phyloP scores from a whole-genome alignment of 2,113 vertebrate species.

The Dunckerocampus dactyliophorus region DNA sequence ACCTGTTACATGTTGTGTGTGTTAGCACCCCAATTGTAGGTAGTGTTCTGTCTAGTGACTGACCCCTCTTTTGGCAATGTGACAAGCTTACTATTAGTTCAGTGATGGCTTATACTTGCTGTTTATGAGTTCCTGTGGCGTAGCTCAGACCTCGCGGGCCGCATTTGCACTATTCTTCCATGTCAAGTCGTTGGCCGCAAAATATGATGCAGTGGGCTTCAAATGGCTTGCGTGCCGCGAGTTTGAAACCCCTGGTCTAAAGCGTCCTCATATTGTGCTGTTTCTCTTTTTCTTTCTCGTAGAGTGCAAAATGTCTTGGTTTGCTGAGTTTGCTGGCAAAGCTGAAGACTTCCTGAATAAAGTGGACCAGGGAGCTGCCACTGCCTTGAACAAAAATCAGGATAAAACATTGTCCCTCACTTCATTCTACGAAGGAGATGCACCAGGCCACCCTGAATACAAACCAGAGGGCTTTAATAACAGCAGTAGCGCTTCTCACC shows the following conservation, averaged over 20 bases:
- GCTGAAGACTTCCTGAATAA: constrained; percentile 93
- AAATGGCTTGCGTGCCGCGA: no score
- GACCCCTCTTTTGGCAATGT: no score
- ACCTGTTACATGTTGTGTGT: no score
- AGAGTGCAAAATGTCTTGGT: constrained; percentile 87
- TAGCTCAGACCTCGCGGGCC: no score
- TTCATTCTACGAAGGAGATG: constrained; percentile 47
- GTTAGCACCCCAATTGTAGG: no score
- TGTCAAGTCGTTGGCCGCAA: no score
- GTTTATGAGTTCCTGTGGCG: no score
- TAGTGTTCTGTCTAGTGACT: no score
- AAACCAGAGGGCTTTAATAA: constrained; percentile 24
- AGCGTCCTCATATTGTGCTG: not conserved
- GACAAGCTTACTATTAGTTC: no score
- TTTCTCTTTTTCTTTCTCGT: not conserved
- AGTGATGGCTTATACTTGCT: no score
- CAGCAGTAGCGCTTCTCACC: constrained; percentile 36
- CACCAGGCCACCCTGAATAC: constrained; percentile 49
- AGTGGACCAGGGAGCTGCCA: constrained; percentile 95
- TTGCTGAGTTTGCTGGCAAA: constrained; percentile 88
- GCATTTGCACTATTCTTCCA: no score
- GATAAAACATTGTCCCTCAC: constrained; percentile 49
- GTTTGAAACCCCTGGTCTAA: not conserved
- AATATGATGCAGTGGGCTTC: no score
- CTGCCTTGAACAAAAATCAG: constrained; percentile 76